Percentiles rank a stretch among this genome's conserved stretches.
phyloP scores from a whole-genome alignment of 2,888 invertebrate species.

The Kuschelorhynchus macadamiae region DNA sequence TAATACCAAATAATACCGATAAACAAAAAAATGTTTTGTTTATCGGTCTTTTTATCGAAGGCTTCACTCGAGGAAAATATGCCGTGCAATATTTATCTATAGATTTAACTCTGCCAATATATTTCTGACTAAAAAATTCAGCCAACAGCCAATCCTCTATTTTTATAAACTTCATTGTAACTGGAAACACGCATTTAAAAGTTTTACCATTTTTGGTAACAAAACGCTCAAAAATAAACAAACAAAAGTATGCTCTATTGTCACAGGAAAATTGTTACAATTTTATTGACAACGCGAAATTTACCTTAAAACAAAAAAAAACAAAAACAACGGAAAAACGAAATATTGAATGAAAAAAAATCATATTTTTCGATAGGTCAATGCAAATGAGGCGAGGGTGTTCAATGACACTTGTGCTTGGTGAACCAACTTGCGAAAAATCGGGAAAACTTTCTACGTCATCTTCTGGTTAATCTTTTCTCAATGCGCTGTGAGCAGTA shows the following conservation, averaged over 20 bases:
- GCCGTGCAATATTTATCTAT: constrained; percentile 35
- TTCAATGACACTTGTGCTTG: too few relatives aligned
- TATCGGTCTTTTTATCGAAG: constrained; percentile 20
- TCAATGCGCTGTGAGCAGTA: too few relatives aligned
- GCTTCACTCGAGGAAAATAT: constrained; percentile 30
- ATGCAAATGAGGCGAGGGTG: too few relatives aligned
- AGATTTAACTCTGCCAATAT: constrained; percentile 33
- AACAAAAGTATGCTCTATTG: too few relatives aligned
- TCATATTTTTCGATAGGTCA: too few relatives aligned
- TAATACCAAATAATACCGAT: too few relatives aligned
- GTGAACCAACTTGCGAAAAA: constrained; percentile 21
- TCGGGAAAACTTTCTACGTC: constrained; percentile 33
- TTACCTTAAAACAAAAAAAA: too few relatives aligned
- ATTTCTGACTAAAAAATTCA: constrained; percentile 36
- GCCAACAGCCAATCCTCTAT: constrained; percentile 37
- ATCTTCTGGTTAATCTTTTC: too few relatives aligned
- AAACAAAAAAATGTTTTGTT: constrained; percentile 34
- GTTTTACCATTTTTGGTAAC: constrained; percentile 41
- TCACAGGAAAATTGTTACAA: too few relatives aligned
- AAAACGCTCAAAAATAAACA: constrained; percentile 38
- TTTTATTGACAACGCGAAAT: too few relatives aligned
- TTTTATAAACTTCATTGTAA: constrained; percentile 35
- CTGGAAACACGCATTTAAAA: constrained; percentile 36
- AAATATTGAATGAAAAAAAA: too few relatives aligned
- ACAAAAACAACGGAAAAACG: too few relatives aligned